phyloP scores from a whole-genome alignment of 1,140 invertebrate species.

The Ips nitidus region DNA sequence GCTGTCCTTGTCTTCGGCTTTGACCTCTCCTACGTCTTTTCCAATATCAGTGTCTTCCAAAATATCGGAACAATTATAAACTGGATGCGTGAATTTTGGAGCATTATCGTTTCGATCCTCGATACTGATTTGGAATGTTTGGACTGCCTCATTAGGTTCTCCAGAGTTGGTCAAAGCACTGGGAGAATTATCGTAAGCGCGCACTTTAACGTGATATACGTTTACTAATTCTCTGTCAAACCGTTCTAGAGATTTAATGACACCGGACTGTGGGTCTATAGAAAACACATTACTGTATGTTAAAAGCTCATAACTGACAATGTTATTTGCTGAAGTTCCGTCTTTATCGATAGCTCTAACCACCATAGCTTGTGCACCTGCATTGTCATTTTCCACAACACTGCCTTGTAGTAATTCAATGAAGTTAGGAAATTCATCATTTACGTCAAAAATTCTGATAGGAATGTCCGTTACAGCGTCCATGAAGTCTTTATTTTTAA shows the following conservation, averaged over 20 bases:
- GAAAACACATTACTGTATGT: conserved; percentile 71
- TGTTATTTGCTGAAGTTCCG: conserved; percentile 77
- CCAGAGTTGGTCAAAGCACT: conserved; percentile 76
- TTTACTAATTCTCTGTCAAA: conserved; percentile 82
- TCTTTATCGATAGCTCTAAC: conserved; percentile 80
- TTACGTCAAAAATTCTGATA: conserved; percentile 79
- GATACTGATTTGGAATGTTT: conserved; percentile 82
- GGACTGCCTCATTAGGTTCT: conserved; percentile 66
- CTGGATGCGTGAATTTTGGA: conserved; percentile 71
- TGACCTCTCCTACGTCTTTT: conserved; percentile 77
- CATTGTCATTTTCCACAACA: conserved; percentile 77
- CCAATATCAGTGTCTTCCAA: conserved; percentile 81
- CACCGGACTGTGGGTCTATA: conserved; percentile 80
- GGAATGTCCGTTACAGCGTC: conserved; percentile 71
- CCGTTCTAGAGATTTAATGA: conserved; percentile 73
- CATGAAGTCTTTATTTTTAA: conserved; percentile 78
- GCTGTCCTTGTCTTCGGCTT: conserved; percentile 77
- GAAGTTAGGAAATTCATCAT: conserved; percentile 85
- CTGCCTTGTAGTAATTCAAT: conserved; percentile 73
- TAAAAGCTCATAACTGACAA: conserved; percentile 73
- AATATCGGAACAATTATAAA: conserved; percentile 76
- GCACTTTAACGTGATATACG: conserved; percentile 81
- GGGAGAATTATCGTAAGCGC: conserved; percentile 81
- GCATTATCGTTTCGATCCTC: conserved; percentile 90
- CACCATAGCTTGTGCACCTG: conserved; percentile 76